These are phyloP conservation scores for Hydrozoanthus tunicans DNA, from an alignment of 64 coral and sea anemone species.

Conservation along the genomic window DNA sequence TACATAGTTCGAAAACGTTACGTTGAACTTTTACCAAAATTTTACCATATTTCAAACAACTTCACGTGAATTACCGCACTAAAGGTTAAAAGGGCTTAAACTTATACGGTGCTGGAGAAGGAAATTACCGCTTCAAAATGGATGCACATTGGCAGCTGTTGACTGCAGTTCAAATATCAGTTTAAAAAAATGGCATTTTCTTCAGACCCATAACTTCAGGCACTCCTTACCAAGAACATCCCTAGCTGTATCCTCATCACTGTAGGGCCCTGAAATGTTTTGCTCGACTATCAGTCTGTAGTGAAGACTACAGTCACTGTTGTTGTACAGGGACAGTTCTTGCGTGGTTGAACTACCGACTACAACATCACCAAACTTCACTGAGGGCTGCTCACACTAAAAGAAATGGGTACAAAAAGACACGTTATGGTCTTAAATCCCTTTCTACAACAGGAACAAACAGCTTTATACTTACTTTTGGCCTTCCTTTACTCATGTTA, in stretches of 20 bases:
- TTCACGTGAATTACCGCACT: too few relatives aligned
- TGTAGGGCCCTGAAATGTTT: constrained; percentile 77
- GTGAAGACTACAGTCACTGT: constrained; percentile 92
- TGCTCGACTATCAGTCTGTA: constrained; percentile 80
- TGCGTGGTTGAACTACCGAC: constrained; percentile 81
- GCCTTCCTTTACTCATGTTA: background rate
- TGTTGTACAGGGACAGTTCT: constrained; percentile 78
- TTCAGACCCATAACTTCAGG: background rate
- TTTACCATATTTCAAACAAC: too few relatives aligned
- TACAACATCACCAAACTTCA: constrained; percentile 88
- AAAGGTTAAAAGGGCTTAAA: too few relatives aligned
- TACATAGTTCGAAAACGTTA: too few relatives aligned
- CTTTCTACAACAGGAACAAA: too few relatives aligned
- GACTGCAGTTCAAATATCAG: too few relatives aligned
- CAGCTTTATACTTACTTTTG: background rate
- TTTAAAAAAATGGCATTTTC: too few relatives aligned
- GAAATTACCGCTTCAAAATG: background rate
- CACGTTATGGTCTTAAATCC: too few relatives aligned
- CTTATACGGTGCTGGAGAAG: background rate
- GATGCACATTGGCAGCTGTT: background rate
- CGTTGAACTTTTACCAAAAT: too few relatives aligned
- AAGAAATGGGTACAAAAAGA: background rate
- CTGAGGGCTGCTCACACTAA: constrained; percentile 69
- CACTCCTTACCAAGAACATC: constrained; percentile 73
- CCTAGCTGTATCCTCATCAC: constrained; percentile 75